Evolutionary conservation across 2,797 vertebrate genomes (phyloP).

Genomic region (Phalloptychus januarius): DNA sequence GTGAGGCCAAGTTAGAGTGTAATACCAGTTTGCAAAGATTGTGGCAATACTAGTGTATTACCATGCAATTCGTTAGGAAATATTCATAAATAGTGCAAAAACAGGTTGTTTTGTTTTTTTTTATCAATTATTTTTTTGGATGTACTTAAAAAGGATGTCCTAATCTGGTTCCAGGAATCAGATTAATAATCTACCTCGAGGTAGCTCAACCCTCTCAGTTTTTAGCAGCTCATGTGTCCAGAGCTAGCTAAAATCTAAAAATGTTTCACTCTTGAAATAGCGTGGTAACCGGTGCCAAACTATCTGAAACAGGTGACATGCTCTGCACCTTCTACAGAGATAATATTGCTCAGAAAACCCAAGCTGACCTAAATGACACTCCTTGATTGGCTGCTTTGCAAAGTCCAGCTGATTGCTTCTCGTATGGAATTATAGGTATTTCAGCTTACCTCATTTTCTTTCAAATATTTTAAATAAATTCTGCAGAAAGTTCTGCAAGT

Average conservation of each 20-base stretch:
- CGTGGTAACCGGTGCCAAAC: background rate
- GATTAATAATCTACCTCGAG: background rate
- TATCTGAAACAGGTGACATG: background rate
- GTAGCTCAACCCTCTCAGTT: background rate
- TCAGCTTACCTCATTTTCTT: background rate
- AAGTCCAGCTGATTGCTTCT: background rate
- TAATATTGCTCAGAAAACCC: background rate
- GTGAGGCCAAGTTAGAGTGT: background rate
- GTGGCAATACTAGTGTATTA: background rate
- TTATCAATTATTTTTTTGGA: background rate
- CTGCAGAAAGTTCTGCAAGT: background rate
- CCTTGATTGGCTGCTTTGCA: background rate
- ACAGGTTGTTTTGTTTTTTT: background rate
- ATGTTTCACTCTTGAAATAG: background rate
- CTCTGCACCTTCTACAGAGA: background rate
- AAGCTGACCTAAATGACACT: background rate
- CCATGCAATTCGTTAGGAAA: background rate
- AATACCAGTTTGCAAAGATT: background rate
- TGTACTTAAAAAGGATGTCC: background rate
- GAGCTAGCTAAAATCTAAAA: background rate
- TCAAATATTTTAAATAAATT: background rate
- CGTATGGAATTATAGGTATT: background rate
- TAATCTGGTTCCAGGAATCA: background rate
- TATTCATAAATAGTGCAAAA: background rate
- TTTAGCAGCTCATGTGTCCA: background rate